A percentile compares a stretch with the other conserved stretches of the same genome.
Conservation (phyloP, 2,113 vertebrate species). For the Aphelocoma coerulescens region DNA sequence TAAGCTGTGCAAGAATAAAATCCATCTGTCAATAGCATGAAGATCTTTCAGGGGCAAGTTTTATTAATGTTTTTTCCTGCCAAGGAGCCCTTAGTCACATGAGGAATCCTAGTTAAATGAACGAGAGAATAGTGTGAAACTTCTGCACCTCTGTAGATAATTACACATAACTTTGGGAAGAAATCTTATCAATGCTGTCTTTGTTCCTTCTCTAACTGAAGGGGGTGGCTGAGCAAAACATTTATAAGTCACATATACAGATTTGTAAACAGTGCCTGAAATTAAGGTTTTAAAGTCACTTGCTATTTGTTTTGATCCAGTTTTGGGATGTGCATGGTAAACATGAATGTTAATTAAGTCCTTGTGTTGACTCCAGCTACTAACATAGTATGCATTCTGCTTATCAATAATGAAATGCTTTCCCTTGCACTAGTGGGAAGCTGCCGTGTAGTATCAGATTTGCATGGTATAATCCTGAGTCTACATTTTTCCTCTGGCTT, state of each 20-base stretch:
- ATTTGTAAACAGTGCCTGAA: neutral
- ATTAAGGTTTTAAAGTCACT: neutral
- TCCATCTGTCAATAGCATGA: neutral
- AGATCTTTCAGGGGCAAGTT: neutral
- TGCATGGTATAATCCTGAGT: neutral
- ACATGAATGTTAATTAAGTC: neutral
- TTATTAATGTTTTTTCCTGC: slow-evolving; percentile 11
- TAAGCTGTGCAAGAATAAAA: neutral
- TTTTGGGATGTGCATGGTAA: neutral
- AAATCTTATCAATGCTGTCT: neutral
- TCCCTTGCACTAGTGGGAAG: neutral
- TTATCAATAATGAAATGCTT: neutral
- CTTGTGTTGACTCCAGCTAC: neutral
- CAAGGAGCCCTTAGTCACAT: neutral
- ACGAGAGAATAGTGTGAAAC: neutral
- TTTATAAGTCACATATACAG: neutral
- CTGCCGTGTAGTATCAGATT: neutral
- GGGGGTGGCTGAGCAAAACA: neutral
- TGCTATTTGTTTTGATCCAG: neutral
- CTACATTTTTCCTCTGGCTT: neutral
- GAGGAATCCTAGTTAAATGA: neutral
- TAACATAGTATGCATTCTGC: neutral
- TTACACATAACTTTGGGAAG: neutral
- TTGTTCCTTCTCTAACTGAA: neutral
- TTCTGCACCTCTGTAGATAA: neutral